Evolutionary conservation across 2,888 invertebrate genomes (phyloP), one percentile per base, ranked within the genome.

Genomic region (Aradus depressus): DNA sequence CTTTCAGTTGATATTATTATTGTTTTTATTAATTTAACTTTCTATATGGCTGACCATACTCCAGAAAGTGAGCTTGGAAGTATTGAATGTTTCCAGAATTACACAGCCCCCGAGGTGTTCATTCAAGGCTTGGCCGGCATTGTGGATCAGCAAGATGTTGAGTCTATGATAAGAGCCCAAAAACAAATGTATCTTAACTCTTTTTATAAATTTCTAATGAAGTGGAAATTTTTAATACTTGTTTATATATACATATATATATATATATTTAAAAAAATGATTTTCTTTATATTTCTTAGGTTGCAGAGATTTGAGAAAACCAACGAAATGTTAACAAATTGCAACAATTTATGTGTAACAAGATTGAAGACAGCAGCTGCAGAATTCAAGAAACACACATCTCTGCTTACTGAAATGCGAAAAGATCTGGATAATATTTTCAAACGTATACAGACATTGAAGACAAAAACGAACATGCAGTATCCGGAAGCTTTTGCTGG

Each of bases 301-400:
- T 68, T 97, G 22, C 88, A 90, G 63, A 76, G 96, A 50, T 98
- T 96, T 71, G 97, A 97, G 65, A 97, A 97, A 68, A 97, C 97
- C 0, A 98, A 97, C 64, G 97, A 98, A 72, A 98, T 97, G 97
- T 71, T 98, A 25, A 83, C 90, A 8, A 97, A 96, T 67, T 96
- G 96, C 66, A 95, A 95, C 68, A 85, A 89, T 16, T 68, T 98
- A n/a, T 91, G 95, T 1, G 81, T 86, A 3, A 83, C 83, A 57
- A 77, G 97, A 10, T 76, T 91, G 48, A 86, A 90, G 63, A 80
- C 79, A 18, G 91, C 93, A 0, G 81, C 80, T 6, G 79, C 79
- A 0, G 95, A 97, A 64, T 92, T 96, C 62, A 89, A 86, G 63
- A 84, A 84, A 60, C 93, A 96, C 65, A 90, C 90, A 0, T 81